These are phyloP conservation scores for Metopia argyrocephala DNA, from an alignment of 2,888 invertebrate genomes.

Conservation along the genomic window DNA sequence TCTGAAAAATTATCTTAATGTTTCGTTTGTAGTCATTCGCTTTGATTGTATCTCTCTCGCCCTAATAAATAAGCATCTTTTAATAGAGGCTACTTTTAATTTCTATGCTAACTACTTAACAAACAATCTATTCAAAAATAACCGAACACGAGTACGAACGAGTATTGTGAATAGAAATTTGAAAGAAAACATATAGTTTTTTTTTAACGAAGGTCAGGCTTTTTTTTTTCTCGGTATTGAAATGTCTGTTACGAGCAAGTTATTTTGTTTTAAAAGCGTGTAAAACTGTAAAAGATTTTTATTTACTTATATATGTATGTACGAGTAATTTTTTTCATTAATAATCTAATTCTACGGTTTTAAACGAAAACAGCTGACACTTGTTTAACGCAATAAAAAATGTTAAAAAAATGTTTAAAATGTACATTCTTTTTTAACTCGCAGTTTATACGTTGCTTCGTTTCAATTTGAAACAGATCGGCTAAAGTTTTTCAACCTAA, in stretches of 20 bases:
- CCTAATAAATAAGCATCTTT: not conserved
- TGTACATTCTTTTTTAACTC: too few relatives aligned
- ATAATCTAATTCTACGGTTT: not conserved
- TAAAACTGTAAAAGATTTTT: slow-evolving; percentile 14
- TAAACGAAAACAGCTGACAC: slow-evolving; percentile 1
- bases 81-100: not conserved
- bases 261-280: slow-evolving; percentile 13
- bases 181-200: slow-evolving; percentile 19
- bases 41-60: not conserved
- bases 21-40: not conserved
- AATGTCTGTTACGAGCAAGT: slow-evolving; percentile 28
- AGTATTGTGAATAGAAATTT: not conserved
- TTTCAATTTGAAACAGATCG: too few relatives aligned
- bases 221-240: slow-evolving; percentile 41
- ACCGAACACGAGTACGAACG: not conserved
- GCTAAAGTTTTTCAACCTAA: too few relatives aligned
- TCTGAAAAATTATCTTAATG: too few relatives aligned
- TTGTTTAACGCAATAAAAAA: not conserved
- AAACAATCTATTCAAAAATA: not conserved
- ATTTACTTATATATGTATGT: too few relatives aligned
- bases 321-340: too few relatives aligned
- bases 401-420: too few relatives aligned
- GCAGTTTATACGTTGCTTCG: too few relatives aligned
- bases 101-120: not conserved
- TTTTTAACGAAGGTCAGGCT: slow-evolving; percentile 35